Evolutionary conservation across 2,888 invertebrate species (phyloP), one percentile per base, ranked within the genome.

Genomic region (Acanthoscelides obtectus): DNA sequence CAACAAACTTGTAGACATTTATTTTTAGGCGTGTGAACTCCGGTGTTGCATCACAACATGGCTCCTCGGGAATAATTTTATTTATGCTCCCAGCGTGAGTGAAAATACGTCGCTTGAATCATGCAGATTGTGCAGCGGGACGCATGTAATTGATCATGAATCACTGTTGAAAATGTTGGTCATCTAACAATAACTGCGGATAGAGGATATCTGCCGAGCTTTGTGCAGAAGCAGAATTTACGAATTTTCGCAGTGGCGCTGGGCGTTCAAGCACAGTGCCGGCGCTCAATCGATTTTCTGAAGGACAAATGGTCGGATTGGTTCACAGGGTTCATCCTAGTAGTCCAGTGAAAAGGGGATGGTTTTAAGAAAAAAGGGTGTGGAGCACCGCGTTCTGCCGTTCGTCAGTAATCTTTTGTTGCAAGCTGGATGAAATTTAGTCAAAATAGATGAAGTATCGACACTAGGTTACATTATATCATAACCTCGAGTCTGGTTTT

Each of bases 1-100:
- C 45, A 45, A 45, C 17, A 45, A 17, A 45, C 45, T 45, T 45
- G n/a, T n/a, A n/a, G n/a, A n/a, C n/a, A 45, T 45, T 45, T 45
- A 45, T 45, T 45, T 45, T 45, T 45, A 45, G 45, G 45, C 45
- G 45, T n/a, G 45, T 45, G 45, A 45, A 45, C 45, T 45, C 45
- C 45, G 12, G 45, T 75, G 78, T 83, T 84, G 81, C 82, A 82
- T 79, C 82, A 83, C 83, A 84, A 83, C 77, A 83, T 83, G 83
- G 83, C 83, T 77, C 73, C 78, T 74, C 65, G 69, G 22, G 27
- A 65, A 19, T 45, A 22, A 45, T 71, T 63, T 21, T 67, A 71
- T 21, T 65, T 68, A 68, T 63, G 27, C 64, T 67, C 25, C 25
- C 25, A 5, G 6, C 25, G 25, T 25, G 25, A 5, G 3, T 25